phyloP scores from a whole-genome alignment of 2,797 vertebrate genomes.

The Argentina silus region DNA sequence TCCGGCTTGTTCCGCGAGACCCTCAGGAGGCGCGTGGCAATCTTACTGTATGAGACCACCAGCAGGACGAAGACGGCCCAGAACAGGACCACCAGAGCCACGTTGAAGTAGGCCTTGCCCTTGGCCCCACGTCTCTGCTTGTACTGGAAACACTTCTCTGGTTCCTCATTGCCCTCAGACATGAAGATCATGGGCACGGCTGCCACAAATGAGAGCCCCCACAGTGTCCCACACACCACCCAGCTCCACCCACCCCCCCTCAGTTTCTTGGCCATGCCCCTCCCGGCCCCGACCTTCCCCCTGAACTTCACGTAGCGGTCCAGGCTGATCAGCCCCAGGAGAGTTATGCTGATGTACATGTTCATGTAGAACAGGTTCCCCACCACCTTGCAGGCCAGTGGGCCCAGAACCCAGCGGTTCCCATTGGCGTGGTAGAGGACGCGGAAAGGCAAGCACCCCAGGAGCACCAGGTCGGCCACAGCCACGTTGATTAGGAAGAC shows the following conservation, averaged over 20 bases:
- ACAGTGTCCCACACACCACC: slow-evolving; percentile 59
- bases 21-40: slow-evolving; percentile 81
- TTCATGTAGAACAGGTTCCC: slow-evolving; percentile 87
- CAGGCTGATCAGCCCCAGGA: slow-evolving; percentile 85
- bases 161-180: slow-evolving; percentile 38
- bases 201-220: slow-evolving; percentile 46
- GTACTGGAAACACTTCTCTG: slow-evolving; percentile 86
- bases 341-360: slow-evolving; percentile 86
- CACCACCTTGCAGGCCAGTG: slow-evolving; percentile 82
- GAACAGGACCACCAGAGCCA: slow-evolving; percentile 79
- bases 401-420: slow-evolving; percentile 81
- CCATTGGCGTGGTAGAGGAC: slow-evolving; percentile 82
- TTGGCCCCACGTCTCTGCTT: slow-evolving; percentile 68
- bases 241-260: slow-evolving; percentile 73
- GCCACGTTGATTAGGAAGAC: slow-evolving; percentile 92
- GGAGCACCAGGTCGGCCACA: slow-evolving; percentile 88
- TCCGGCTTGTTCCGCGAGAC: slow-evolving; percentile 82
- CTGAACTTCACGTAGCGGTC: slow-evolving; percentile 82
- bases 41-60: slow-evolving; percentile 86
- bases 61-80: slow-evolving; percentile 88
- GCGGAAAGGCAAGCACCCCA: slow-evolving; percentile 91
- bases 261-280: slow-evolving; percentile 41
- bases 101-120: slow-evolving; percentile 86
- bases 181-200: slow-evolving; percentile 50
- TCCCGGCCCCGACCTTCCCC: slow-evolving; percentile 64